Conservation (phyloP, 2,113 vertebrate genomes). For the Corynorhinus townsendii region DNA sequence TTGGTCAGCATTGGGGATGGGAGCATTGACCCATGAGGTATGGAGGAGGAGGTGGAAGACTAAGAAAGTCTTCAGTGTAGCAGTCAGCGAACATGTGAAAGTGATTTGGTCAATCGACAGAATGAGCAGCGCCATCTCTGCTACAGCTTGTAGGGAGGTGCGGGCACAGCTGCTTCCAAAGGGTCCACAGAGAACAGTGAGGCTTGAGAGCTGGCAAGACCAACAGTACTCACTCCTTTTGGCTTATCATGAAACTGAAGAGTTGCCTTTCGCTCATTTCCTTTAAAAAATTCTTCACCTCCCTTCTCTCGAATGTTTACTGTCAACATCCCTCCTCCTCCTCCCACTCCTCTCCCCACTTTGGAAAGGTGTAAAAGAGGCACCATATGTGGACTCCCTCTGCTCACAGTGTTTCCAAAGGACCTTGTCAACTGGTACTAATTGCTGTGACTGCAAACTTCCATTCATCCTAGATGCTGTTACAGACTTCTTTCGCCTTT, state of each 20-base stretch:
- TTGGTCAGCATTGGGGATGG: not conserved
- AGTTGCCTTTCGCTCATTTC: not conserved
- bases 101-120: not conserved
- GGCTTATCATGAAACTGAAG: not conserved
- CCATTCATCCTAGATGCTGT: conserved; percentile 53
- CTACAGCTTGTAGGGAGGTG: too few relatives aligned
- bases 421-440: conserved; percentile 79
- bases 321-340: conserved; percentile 52
- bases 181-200: not conserved
- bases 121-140: rapidly evolving
- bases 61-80: not conserved
- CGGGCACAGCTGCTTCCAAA: not conserved
- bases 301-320: conserved; percentile 55
- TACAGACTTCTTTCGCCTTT: conserved; percentile 41
- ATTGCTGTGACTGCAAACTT: conserved; percentile 77
- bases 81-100: not conserved
- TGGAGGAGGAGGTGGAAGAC: not conserved
- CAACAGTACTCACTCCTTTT: not conserved
- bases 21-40: not conserved
- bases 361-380: conserved; percentile 75
- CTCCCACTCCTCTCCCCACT: conserved; percentile 59
- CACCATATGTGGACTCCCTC: conserved; percentile 78
- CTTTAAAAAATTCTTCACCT: conserved; percentile 35
- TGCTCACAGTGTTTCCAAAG: conserved; percentile 77
- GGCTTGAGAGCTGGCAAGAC: not conserved